Evolutionary conservation across 2,797 vertebrate genomes (phyloP), one percentile per base, ranked within the genome.

Genomic region (Botia almorhae): DNA sequence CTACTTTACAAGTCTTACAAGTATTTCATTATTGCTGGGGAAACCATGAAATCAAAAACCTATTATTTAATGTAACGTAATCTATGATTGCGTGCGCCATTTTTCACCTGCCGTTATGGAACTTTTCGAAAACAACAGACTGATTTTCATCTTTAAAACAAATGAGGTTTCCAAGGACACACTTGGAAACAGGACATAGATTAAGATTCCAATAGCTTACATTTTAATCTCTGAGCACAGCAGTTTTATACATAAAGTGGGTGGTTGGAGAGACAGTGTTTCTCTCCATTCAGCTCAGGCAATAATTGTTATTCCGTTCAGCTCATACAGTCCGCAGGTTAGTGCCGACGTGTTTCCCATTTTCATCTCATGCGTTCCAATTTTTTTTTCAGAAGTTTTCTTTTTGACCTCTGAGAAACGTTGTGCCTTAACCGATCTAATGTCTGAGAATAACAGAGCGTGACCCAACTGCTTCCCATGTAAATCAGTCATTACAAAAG

Each of bases 401-500:
- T 60, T 78, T 77, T 74, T 87, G 77, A 89, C 88, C 89, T 89
- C 82, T 78, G 70, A 29, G 46, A 56, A 72, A 73, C 69, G 84
- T 55, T 85, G 73, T 77, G 65, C 65, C 16, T 63, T 81, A 84
- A 84, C 88, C 81, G 88, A 89, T 89, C 81, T 83, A 78, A 65
- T 63, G 65, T 39, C 43, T 56, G 74, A 78, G 43, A 85, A 84
- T 85, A 85, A 85, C 89, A 84, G 79, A 85, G 84, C 88, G 84
- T 85, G 87, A 87, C 87, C 88, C 77, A 60, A 69, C 63, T 64
- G 55, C 78, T 87, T 79, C 82, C 71, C 83, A 90, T 89, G 86
- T 87, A 88, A 89, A 92, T 91, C 86, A 88, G 87, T 90, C 87
- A 87, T 78, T 83, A 36, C 19, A 46, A 21, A 8, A 48, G 43